Base-by-base conservation (phyloP, 2,888 invertebrate species). In the Archips crataeganus region DNA sequence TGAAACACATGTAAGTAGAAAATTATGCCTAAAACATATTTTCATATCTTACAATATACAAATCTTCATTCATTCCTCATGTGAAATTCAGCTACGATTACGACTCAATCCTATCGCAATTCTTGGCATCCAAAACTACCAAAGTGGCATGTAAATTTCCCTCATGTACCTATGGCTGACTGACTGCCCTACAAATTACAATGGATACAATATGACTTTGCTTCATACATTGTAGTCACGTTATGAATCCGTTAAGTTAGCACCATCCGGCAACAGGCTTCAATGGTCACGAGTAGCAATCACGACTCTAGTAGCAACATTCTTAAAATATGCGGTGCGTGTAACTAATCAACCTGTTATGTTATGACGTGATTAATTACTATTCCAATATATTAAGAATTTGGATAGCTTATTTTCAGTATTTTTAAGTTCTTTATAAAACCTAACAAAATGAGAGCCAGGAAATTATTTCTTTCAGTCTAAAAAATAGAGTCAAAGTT, bases 211-310 rank as follows among this genome's bases (percentile, higher is more conserved):
- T 54, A 8, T n/a, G n/a, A 54, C n/a, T 54, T 54, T 57, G 61
- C 51, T 61, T 71, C n/a, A 72, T 32, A 62, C 51, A 75, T 73
- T 3, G 23, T 45, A 57, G 15, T 67, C 39, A 42, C 39, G 23
- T 23, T 45, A 66, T 68, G 61, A 23, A 67, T 34, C 59, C 10
- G 67, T 72, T 57, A 63, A 57, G 62, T 67, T 47, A 47, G 62
- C 67, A 62, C 42, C 65, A 77, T 79, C 77, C 75, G 77, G 76
- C 77, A 79, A 69, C 68, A 73, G 63, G 39, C 49, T 39, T 39
- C n/a, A 64, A 15, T 69, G 49, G 42, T 64, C 73, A 73, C 69
- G 68, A 73, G 64, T 69, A 47, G 15, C 39, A 47, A 62, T 57
- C 51, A 69, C 60, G 15, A 49, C 60, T 62, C 62, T 59, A 39